Percentiles rank a stretch among this genome's conserved stretches.
Conservation (phyloP, 2,888 invertebrate genomes). For the Gryllus longicercus region DNA sequence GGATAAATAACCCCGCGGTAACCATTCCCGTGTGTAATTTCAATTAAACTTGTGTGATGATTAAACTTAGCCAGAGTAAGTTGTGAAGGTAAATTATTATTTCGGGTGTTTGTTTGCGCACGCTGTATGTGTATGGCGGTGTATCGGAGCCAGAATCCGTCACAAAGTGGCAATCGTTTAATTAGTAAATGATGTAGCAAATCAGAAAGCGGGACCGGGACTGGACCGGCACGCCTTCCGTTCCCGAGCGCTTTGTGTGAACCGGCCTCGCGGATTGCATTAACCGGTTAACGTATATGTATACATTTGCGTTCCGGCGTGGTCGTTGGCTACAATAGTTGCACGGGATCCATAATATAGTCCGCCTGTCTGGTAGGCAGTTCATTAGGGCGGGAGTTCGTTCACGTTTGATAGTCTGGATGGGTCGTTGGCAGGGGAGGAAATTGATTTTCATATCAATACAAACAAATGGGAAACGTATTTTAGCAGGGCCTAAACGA, state of each 20-base stretch:
- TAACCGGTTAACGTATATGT: background rate
- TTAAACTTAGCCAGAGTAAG: background rate
- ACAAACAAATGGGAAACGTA: conserved; percentile 17
- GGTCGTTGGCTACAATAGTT: background rate
- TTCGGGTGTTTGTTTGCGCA: no score
- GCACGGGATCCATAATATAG: no score
- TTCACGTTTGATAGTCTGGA: background rate
- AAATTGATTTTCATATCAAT: background rate
- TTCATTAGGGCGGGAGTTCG: background rate
- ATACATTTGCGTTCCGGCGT: background rate
- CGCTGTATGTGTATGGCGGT: background rate
- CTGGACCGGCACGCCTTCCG: background rate
- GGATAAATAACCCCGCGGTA: background rate
- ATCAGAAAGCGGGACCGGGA: background rate
- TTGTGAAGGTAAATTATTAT: no score
- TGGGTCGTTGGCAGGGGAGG: background rate
- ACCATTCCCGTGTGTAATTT: background rate
- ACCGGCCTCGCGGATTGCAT: background rate
- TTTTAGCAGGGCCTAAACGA: background rate
- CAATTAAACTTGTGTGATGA: conserved; percentile 11
- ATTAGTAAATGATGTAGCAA: background rate
- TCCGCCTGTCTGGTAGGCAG: background rate
- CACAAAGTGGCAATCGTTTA: background rate
- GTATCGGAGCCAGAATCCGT: background rate
- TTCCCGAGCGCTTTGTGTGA: background rate